Conservation (phyloP, 1,140 invertebrate genomes). For the Drosophila auraria region DNA sequence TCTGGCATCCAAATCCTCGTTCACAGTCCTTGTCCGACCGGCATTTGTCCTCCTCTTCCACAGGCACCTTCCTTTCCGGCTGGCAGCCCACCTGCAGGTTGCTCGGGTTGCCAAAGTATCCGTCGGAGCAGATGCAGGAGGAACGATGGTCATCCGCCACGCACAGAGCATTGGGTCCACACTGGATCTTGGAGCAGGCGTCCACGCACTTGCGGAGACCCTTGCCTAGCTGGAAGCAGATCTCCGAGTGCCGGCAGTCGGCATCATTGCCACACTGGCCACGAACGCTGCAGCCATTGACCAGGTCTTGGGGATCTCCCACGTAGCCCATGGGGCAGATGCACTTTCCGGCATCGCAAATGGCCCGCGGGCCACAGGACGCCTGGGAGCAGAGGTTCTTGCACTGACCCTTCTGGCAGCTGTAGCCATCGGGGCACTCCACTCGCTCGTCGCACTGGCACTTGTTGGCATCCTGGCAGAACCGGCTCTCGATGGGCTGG, state of each 20-base stretch:
- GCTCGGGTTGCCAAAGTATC: conserved; percentile 91
- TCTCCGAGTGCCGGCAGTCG: conserved; percentile 92
- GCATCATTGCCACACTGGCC: conserved; percentile 92
- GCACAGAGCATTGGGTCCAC: conserved; percentile 95
- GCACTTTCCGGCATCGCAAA: conserved; percentile 92
- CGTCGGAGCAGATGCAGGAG: conserved; percentile 93
- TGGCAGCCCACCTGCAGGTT: conserved; percentile 92
- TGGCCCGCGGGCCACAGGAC: conserved; percentile 92
- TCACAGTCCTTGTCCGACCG: conserved; percentile 90
- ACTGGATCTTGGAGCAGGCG: conserved; percentile 93
- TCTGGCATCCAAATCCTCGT: conserved; percentile 87
- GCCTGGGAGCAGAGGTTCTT: conserved; percentile 90
- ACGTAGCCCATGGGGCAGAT: conserved; percentile 91
- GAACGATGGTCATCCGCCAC: conserved; percentile 92
- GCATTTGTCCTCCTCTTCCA: conserved; percentile 87
- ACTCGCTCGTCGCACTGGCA: conserved; percentile 90
- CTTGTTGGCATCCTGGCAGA: conserved; percentile 88
- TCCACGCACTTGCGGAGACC: conserved; percentile 93
- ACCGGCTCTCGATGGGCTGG: conserved; percentile 88
- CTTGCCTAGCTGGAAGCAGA: conserved; percentile 93
- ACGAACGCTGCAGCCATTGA: conserved; percentile 89
- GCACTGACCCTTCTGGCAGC: conserved; percentile 90
- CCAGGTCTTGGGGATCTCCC: conserved; percentile 91
- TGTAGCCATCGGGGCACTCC: conserved; percentile 91
- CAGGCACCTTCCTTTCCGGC: conserved; percentile 86